These are phyloP conservation scores for Indicator maculatus DNA, from an alignment of 2,113 vertebrate genomes.

Conservation along the genomic window DNA sequence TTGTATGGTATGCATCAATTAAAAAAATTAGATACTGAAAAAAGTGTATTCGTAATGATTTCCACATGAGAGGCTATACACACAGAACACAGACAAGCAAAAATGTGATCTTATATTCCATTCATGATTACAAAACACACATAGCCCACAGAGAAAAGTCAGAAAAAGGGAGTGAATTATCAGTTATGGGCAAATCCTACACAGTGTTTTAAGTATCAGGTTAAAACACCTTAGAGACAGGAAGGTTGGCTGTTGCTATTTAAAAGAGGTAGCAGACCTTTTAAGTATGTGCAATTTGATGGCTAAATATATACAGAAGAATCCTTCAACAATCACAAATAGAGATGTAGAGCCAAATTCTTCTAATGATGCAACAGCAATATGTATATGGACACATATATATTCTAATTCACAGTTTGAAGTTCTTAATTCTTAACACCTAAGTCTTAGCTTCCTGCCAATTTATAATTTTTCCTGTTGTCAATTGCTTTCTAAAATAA, in stretches of 20 bases:
- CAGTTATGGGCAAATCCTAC: background rate
- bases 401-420: conserved; percentile 28
- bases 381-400: conserved; percentile 19
- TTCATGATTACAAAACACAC: background rate
- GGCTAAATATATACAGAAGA: conserved; percentile 47
- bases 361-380: conserved; percentile 5
- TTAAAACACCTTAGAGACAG: background rate
- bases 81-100: background rate
- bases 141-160: background rate
- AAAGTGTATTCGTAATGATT: accelerated
- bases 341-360: conserved; percentile 40
- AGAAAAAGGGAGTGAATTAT: background rate
- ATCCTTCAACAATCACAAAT: conserved; percentile 34
- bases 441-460: conserved; percentile 21
- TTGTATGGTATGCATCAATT: background rate
- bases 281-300: background rate
- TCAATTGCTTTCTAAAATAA: conserved; percentile 47
- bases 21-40: background rate
- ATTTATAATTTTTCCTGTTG: conserved; percentile 30
- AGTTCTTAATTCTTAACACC: conserved; percentile 7
- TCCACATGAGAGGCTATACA: background rate
- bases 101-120: background rate
- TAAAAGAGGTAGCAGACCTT: background rate
- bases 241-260: background rate
- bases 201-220: background rate